Percentiles rank a stretch among this genome's conserved stretches.
phyloP scores from a whole-genome alignment of 2,797 vertebrate species.

The Myotis findleyi region DNA sequence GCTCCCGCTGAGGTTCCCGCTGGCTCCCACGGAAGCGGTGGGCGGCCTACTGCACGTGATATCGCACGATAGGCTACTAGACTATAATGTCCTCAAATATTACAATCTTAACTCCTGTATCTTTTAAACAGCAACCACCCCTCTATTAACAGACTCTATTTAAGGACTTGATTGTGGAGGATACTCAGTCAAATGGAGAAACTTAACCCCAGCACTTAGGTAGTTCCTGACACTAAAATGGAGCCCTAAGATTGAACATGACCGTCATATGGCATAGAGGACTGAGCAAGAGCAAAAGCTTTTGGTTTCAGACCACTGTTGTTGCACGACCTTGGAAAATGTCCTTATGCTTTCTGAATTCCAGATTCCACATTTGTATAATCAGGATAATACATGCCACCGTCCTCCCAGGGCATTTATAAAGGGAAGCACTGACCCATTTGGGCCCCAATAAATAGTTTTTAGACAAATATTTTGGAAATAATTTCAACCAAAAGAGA shows the following conservation, averaged over 20 bases:
- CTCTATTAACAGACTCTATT: background rate
- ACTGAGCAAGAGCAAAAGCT: background rate
- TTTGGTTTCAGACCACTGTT: background rate
- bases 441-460: background rate
- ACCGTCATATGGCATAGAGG: background rate
- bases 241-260: background rate
- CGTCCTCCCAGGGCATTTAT: background rate
- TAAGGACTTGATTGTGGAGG: background rate
- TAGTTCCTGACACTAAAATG: conserved; percentile 13
- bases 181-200: background rate
- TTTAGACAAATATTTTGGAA: conserved; percentile 32
- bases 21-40: too few relatives aligned
- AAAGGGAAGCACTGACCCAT: conserved; percentile 28
- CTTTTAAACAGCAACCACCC: background rate
- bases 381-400: conserved; percentile 26
- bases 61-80: background rate
- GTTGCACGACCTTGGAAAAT: conserved; percentile 10
- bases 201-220: background rate
- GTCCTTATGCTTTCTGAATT: background rate
- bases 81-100: background rate
- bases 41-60: too few relatives aligned
- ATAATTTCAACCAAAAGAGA: conserved; percentile 13
- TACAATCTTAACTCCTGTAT: background rate
- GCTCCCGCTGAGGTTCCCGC: too few relatives aligned
- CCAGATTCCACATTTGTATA: background rate